Conservation (phyloP, 1,140 invertebrate species). For the Schlechtendalia chinensis region DNA sequence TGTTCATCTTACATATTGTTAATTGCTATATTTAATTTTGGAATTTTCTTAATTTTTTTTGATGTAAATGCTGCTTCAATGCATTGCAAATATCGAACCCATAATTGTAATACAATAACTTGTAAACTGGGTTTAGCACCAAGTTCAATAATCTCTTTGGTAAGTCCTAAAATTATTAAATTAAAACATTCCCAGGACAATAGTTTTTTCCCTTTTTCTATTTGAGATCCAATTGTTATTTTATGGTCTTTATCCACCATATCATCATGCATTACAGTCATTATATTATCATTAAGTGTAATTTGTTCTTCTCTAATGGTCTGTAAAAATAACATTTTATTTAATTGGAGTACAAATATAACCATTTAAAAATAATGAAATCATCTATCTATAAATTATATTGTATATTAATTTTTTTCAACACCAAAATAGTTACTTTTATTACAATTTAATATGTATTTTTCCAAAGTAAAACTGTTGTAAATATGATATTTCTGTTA, state of each 20-base stretch:
- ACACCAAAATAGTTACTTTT: too few species aligned
- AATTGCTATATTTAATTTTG: constrained; percentile 27
- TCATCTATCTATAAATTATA: too few species aligned
- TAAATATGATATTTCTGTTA: too few species aligned
- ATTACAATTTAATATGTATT: too few species aligned
- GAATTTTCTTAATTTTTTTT: constrained; percentile 27
- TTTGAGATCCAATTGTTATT: constrained; percentile 26
- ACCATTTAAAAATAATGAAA: too few species aligned
- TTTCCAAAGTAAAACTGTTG: too few species aligned
- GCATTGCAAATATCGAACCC: constrained; percentile 41
- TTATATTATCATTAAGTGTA: not conserved
- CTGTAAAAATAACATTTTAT: not conserved
- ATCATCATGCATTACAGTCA: not conserved
- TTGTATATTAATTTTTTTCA: too few species aligned
- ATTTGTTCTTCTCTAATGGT: constrained; percentile 32
- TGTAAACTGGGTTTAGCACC: constrained; percentile 31
- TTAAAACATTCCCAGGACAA: constrained; percentile 47
- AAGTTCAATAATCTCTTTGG: constrained; percentile 37
- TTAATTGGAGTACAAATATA: too few species aligned
- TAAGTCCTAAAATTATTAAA: constrained; percentile 40
- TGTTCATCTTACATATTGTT: constrained; percentile 10
- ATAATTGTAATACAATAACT: constrained; percentile 37
- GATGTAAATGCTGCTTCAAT: constrained; percentile 44
- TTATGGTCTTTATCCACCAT: not conserved
- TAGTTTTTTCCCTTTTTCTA: constrained; percentile 13